phyloP scores from a whole-genome alignment of 1,140 invertebrate genomes.

The Centruroides sculpturatus region DNA sequence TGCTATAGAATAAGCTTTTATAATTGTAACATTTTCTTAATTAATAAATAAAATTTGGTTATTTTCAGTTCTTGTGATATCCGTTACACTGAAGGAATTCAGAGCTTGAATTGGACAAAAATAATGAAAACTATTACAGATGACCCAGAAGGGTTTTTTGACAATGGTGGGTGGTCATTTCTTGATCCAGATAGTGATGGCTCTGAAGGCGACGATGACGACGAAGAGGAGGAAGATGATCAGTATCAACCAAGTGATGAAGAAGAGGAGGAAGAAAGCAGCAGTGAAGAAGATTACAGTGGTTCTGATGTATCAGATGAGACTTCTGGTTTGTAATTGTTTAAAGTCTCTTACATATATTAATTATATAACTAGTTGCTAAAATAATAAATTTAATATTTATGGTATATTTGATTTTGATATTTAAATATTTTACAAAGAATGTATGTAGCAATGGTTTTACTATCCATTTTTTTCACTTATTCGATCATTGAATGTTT shows the following conservation, averaged over 20 bases:
- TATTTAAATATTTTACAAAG: too few relatives aligned
- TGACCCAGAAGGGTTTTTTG: constrained; percentile 97
- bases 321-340: constrained; percentile 6
- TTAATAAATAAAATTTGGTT: constrained; percentile 3
- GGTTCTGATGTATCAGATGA: constrained; percentile 21
- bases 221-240: constrained; percentile 52
- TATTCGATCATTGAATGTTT: too few relatives aligned
- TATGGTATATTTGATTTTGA: too few relatives aligned
- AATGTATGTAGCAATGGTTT: too few relatives aligned
- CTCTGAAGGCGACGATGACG: constrained; percentile 41
- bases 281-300: constrained; percentile 20
- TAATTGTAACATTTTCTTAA: too few relatives aligned
- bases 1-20: not conserved
- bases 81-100: constrained; percentile 93
- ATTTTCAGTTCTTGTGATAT: constrained; percentile 78
- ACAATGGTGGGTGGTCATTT: constrained; percentile 96
- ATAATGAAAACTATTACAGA: constrained; percentile 99
- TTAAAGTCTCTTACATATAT: not conserved
- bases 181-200: constrained; percentile 83
- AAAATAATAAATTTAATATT: too few relatives aligned
- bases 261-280: constrained; percentile 26
- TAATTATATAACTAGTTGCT: not conserved
- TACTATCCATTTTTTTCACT: too few relatives aligned
- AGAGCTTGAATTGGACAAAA: constrained; percentile 97
- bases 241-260: constrained; percentile 27